A percentile compares a stretch with the other conserved stretches of the same genome.
Evolutionary conservation across 2,888 invertebrate genomes (phyloP).

Genomic region (Rutpela maculata): DNA sequence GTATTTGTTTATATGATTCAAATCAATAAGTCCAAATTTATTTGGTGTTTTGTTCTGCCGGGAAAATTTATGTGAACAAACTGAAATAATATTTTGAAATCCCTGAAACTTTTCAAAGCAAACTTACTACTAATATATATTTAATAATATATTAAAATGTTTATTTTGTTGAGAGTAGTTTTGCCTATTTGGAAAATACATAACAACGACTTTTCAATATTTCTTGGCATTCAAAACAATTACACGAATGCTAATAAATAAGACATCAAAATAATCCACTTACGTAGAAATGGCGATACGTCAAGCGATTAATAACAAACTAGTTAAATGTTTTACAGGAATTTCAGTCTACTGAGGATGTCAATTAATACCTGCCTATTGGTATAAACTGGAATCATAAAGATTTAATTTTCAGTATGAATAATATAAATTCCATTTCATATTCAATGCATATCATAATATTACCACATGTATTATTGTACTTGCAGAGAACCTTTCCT

Average conservation of each 20-base stretch:
- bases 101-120: not conserved
- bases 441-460: no score
- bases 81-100: conserved; percentile 7
- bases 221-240: not conserved
- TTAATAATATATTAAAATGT: not conserved
- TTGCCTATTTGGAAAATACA: not conserved
- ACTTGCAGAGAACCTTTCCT: no score
- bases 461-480: no score
- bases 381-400: no score
- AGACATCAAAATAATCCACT: not conserved
- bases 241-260: not conserved
- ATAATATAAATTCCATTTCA: no score
- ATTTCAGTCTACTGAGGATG: no score
- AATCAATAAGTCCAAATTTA: not conserved
- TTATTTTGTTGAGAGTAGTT: not conserved
- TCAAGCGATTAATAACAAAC: no score
- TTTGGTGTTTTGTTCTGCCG: not conserved
- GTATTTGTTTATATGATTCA: not conserved
- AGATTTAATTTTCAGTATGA: no score
- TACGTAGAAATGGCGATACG: no score
- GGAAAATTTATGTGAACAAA: not conserved
- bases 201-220: not conserved
- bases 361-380: no score
- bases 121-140: not conserved
- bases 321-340: no score